Percentiles rank a stretch among this genome's conserved stretches.
Conservation (phyloP, 2,888 invertebrate species). For the Sturmia bella region DNA sequence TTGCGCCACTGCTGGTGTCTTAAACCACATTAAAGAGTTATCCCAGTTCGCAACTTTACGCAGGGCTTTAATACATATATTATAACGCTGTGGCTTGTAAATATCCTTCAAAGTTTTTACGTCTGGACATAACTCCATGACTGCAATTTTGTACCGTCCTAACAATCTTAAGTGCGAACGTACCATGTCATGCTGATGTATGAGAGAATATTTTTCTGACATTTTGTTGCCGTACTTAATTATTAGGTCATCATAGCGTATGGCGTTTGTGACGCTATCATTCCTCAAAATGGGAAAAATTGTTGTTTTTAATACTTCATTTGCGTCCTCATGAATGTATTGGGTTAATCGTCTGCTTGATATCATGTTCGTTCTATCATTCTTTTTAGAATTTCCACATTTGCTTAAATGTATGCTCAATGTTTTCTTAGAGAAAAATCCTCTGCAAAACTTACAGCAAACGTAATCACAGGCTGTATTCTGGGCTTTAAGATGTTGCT, state of each 20-base stretch:
- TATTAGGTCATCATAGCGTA: constrained; percentile 37
- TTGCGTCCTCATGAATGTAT: constrained; percentile 21
- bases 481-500: not conserved
- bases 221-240: constrained; percentile 39
- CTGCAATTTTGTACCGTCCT: constrained; percentile 40
- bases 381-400: not conserved
- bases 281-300: constrained; percentile 19
- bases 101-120: constrained; percentile 11
- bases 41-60: constrained; percentile 35
- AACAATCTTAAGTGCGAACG: constrained; percentile 12
- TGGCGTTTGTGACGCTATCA: not conserved
- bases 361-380: not conserved
- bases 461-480: not conserved
- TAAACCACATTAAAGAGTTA: constrained; percentile 3
- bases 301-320: constrained; percentile 1
- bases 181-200: constrained; percentile 35
- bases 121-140: not conserved
- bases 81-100: constrained; percentile 1
- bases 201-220: constrained; percentile 9
- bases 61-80: constrained; percentile 9
- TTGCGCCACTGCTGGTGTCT: constrained; percentile 27
- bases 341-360: not conserved
- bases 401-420: not conserved
- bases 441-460: not conserved
- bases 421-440: not conserved